Evolutionary conservation across 2,113 vertebrate species (phyloP), one percentile per base, ranked within the genome.

Genomic region (Stomatorhinus ivindoensis): DNA sequence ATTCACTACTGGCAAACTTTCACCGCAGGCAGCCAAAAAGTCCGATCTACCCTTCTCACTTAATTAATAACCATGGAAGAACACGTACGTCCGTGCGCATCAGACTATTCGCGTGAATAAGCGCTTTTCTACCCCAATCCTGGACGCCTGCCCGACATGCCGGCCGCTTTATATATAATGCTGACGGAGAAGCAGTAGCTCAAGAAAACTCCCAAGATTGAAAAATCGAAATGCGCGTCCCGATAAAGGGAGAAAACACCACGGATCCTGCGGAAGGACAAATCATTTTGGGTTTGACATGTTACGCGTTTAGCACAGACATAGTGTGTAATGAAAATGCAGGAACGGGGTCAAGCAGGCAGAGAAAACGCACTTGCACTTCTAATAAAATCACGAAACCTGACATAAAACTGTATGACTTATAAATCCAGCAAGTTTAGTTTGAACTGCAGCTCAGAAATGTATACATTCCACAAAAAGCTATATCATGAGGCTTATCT

Each of bases 201-300:
- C 35, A 27, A 46, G 58, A 3, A 50, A 93, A 3, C 7, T 2
- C 24, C 58, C 42, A 53, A 46, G 83, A 42, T 69, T 27, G 51
- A 31, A 50, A 39, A 51, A 35, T 87, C 85, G 69, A 47, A 47
- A 86, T n/a, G 42, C 35, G 11, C 44, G 10, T n/a, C 51, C 69
- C 27, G 86, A 55, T 24, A 58, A 80, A 80, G 39, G 44, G 53
- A 8, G 19, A 46, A 61, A 61, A 17, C 31, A 5, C 35, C 48
- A 35, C 69, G 86, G 86, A 1, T 76, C 47, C 89, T 88, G 85
- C 27, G 31, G 9, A 90, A 87, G 89, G 86, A 80, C 85, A 87
- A 87, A 90, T 44, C 27, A 48, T 46, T 80, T 80, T 42, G 31
- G 35, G 13, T 19, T 80, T 35, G 73, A 80, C 31, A 17, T 80